These are phyloP conservation scores for Athalia cordata DNA, from an alignment of 2,888 invertebrate species.

Conservation along the genomic window DNA sequence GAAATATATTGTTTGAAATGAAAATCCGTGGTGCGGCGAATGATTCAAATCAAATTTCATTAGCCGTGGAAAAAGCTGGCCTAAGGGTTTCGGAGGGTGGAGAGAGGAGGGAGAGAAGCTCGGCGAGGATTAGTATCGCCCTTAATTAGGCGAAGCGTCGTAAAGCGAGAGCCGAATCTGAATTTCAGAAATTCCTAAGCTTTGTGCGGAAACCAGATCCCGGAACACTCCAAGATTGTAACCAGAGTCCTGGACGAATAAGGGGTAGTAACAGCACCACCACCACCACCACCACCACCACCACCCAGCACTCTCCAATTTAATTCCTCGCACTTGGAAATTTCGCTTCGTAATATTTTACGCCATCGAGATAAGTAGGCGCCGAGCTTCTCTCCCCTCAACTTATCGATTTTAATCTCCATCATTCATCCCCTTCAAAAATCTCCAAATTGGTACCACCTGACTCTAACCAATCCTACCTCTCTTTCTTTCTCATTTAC, in stretches of 20 bases:
- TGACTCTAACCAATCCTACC: background rate
- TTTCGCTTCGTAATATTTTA: slow-evolving; percentile 19
- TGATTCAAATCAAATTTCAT: slow-evolving; percentile 39
- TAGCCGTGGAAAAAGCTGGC: slow-evolving; percentile 33
- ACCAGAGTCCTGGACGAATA: slow-evolving; percentile 28
- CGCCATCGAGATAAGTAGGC: slow-evolving; percentile 25
- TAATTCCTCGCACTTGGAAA: slow-evolving; percentile 1
- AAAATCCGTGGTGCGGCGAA: slow-evolving; percentile 25
- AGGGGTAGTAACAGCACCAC: background rate
- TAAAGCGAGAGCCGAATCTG: slow-evolving; percentile 31
- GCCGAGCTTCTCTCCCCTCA: slow-evolving; percentile 20
- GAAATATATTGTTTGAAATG: slow-evolving; percentile 13
- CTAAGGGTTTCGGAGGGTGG: too few relatives aligned
- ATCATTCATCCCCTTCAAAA: background rate
- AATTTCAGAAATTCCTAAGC: slow-evolving; percentile 38
- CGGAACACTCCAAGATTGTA: slow-evolving; percentile 29
- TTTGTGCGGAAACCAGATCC: slow-evolving; percentile 26
- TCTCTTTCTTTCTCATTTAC: too few relatives aligned
- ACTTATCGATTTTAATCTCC: slow-evolving; percentile 39
- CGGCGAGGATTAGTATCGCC: slow-evolving; percentile 38
- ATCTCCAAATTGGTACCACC: too few relatives aligned
- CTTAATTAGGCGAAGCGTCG: slow-evolving; percentile 36
- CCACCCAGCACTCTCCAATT: slow-evolving; percentile 1
- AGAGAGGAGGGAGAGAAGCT: background rate
- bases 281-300: too few relatives aligned